Conservation (phyloP, 2,888 invertebrate genomes). For the Hemithea aestivaria region DNA sequence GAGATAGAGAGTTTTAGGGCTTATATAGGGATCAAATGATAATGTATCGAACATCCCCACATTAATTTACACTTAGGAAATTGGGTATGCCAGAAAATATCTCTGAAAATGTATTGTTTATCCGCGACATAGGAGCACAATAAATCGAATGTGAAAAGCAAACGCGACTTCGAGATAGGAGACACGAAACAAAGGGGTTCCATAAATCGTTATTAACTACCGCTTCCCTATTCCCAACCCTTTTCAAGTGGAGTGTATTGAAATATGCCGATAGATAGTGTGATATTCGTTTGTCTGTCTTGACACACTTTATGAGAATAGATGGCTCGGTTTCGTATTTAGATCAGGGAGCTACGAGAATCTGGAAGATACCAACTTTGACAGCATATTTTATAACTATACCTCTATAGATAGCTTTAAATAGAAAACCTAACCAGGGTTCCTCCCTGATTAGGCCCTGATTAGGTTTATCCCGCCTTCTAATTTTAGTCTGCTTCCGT, state of each 20-base stretch:
- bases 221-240: conserved; percentile 41
- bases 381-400: too few species aligned
- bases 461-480: too few species aligned
- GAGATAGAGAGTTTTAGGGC: too few species aligned
- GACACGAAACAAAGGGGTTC: conserved; percentile 71
- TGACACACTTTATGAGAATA: conserved; percentile 29
- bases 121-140: conserved; percentile 49
- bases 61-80: conserved; percentile 21
- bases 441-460: too few species aligned
- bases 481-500: too few species aligned
- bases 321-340: conserved; percentile 19
- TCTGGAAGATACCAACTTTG: too few species aligned
- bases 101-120: conserved; percentile 36
- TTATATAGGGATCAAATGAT: too few species aligned
- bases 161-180: conserved; percentile 59
- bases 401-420: too few species aligned
- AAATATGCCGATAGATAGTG: conserved; percentile 45
- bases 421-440: too few species aligned
- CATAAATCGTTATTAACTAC: conserved; percentile 75
- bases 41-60: too few species aligned
- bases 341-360: conserved; percentile 19
- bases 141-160: conserved; percentile 73
- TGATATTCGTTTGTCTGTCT: conserved; percentile 27
- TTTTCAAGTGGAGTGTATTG: conserved; percentile 53
- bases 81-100: conserved; percentile 23